A percentile compares a stretch with the other conserved stretches of the same genome.
These are phyloP conservation scores for Rhabdomys dilectus DNA, from an alignment of 2,113 vertebrate species.

Conservation along the genomic window DNA sequence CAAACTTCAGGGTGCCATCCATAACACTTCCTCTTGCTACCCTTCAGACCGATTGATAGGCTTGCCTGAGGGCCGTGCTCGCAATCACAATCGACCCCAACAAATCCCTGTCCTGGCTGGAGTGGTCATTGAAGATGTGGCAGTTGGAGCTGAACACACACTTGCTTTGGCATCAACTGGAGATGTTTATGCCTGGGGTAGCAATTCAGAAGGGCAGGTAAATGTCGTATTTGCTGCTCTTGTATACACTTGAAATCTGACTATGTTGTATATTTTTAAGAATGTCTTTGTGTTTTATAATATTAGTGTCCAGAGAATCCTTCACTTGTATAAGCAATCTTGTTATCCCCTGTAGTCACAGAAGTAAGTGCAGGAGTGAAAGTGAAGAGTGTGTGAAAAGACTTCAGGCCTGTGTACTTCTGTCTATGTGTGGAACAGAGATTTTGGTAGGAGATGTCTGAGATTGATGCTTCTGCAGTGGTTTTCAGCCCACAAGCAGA, in stretches of 20 bases:
- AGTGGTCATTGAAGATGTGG: conserved; percentile 90
- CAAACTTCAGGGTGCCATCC: neutral
- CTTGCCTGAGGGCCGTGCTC: conserved; percentile 91
- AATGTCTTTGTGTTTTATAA: conserved; percentile 3
- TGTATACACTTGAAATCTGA: neutral
- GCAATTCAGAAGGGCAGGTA: conserved; percentile 93
- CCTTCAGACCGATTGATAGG: conserved; percentile 91
- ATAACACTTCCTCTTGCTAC: neutral
- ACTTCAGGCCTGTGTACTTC: neutral
- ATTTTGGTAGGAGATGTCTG: neutral
- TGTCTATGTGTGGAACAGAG: neutral
- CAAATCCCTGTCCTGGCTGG: conserved; percentile 89
- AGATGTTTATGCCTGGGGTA: conserved; percentile 92
- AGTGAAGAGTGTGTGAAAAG: neutral
- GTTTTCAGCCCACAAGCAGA: neutral
- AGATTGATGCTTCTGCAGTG: neutral
- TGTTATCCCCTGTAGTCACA: neutral
- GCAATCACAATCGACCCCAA: conserved; percentile 92
- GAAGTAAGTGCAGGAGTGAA: neutral
- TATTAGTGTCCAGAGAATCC: neutral
- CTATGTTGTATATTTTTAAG: neutral
- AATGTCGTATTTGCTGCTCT: neutral
- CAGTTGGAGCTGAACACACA: conserved; percentile 91
- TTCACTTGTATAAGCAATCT: conserved; percentile 37
- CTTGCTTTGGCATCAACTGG: conserved; percentile 89